Conservation (phyloP, 2,797 vertebrate genomes). For the Hoplostethus mediterraneus region DNA sequence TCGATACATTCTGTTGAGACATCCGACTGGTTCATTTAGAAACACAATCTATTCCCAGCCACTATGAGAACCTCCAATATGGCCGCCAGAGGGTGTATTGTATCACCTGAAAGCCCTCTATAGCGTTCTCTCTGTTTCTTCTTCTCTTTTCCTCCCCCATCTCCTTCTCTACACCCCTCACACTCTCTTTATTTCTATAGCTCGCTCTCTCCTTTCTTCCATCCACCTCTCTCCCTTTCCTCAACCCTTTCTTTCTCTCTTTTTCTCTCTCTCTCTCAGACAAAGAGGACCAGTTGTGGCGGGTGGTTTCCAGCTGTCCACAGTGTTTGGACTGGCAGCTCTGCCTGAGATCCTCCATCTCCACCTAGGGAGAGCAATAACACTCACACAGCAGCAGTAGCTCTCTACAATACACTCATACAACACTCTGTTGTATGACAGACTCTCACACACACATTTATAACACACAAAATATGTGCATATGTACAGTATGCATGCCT, state of each 20-base stretch:
- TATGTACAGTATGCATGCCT: too few relatives aligned
- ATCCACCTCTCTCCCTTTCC: background rate
- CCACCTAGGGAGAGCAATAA: conserved; percentile 30
- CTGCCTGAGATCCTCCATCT: conserved; percentile 39
- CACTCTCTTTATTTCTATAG: background rate
- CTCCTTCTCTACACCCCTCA: background rate
- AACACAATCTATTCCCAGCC: too few relatives aligned
- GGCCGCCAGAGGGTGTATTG: too few relatives aligned
- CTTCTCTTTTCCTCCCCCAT: background rate
- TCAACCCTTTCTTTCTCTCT: background rate
- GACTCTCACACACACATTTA: too few relatives aligned
- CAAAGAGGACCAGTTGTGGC: conserved; percentile 27
- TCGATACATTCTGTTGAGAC: too few relatives aligned
- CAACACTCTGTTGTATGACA: background rate
- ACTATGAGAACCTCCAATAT: too few relatives aligned
- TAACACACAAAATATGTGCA: too few relatives aligned
- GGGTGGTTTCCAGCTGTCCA: conserved; percentile 57
- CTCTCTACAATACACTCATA: conserved; percentile 21
- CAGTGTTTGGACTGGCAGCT: conserved; percentile 59
- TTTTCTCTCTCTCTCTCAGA: conserved; percentile 25
- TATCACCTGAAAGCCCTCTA: background rate
- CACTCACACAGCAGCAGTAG: conserved; percentile 34
- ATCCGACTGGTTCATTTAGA: too few relatives aligned
- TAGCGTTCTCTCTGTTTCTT: background rate
- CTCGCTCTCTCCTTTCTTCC: background rate